Base-by-base conservation (phyloP, 2,888 invertebrate species). In the Limulus polyphemus region DNA sequence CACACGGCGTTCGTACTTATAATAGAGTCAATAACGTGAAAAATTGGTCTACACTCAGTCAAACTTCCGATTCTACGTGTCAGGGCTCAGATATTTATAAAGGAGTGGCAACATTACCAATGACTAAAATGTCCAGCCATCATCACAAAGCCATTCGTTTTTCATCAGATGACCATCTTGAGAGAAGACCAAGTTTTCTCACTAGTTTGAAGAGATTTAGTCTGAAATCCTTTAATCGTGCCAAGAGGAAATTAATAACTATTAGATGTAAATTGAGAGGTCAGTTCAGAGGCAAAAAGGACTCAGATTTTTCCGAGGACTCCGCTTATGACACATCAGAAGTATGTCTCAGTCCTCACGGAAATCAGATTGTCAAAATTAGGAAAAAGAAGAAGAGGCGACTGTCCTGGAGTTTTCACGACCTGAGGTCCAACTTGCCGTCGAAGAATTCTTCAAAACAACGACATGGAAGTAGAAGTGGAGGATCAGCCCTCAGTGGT, bases 261-360 rank as follows among this genome's bases (percentile, higher is more conserved):
- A 64, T 62, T 50, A 16, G 14, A 14, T 32, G 32, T 7, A 32
- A 32, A 32, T 54, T 54, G 32, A 11, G 16, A 16, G 32, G 32
- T 7, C 3, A 32, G 7, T 54, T 54, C 10, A 11, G 16, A 16
- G 32, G 32, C n/a, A 54, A 54, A 32, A 54, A 17, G 54, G 32
- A 54, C 11, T 54, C 54, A 3, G 54, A 54, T 14, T 32, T 32
- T 32, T 32, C 32, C 3, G 64, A 61, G 50, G 67, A 67, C 51
- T 64, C 67, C 9, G 64, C 67, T 32, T 67, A 67, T 54, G 65
- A 65, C 48, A 62, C 64, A 10, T 67, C 67, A 5, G 67, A 67
- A 59, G 64, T 67, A 11, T 67, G 67, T 52, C 57, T 64, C 11
- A 64, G 67, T 49, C 67, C 67, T 7, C 58, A 57, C 7, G 67